Conservation (phyloP, 2,888 invertebrate species). For the Stenodera caucasica region DNA sequence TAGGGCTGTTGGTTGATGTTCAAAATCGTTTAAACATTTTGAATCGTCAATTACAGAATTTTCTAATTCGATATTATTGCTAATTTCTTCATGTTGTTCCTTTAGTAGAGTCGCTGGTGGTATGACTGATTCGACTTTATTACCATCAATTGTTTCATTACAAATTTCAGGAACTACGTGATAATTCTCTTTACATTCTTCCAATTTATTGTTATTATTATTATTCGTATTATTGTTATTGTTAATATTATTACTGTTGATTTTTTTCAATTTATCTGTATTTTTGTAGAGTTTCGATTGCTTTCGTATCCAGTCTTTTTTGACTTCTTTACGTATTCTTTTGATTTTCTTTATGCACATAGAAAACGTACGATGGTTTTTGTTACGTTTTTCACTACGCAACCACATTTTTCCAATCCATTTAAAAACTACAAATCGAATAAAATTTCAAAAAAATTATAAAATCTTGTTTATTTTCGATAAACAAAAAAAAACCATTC, state of each 20-base stretch:
- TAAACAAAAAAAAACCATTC: neutral
- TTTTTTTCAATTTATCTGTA: constrained; percentile 17
- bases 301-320: constrained; percentile 44
- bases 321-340: constrained; percentile 37
- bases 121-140: constrained; percentile 25
- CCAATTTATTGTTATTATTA: constrained; percentile 28
- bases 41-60: neutral
- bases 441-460: neutral
- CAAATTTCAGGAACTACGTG: constrained; percentile 52
- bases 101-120: constrained; percentile 11
- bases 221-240: neutral
- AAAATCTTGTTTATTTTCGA: constrained; percentile 14
- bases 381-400: constrained; percentile 68
- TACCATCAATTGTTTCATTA: constrained; percentile 26
- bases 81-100: constrained; percentile 13
- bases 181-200: constrained; percentile 51
- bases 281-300: constrained; percentile 29
- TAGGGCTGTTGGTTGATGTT: constrained; percentile 30
- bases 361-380: constrained; percentile 56
- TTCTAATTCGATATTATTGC: neutral
- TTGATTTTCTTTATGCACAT: constrained; percentile 43
- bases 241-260: constrained; percentile 13
- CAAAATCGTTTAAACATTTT: constrained; percentile 41
- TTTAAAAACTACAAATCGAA: constrained; percentile 30
- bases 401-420: constrained; percentile 62